Base-by-base conservation (phyloP, 2,113 vertebrate genomes). In the Hippocampus mohnikei region DNA sequence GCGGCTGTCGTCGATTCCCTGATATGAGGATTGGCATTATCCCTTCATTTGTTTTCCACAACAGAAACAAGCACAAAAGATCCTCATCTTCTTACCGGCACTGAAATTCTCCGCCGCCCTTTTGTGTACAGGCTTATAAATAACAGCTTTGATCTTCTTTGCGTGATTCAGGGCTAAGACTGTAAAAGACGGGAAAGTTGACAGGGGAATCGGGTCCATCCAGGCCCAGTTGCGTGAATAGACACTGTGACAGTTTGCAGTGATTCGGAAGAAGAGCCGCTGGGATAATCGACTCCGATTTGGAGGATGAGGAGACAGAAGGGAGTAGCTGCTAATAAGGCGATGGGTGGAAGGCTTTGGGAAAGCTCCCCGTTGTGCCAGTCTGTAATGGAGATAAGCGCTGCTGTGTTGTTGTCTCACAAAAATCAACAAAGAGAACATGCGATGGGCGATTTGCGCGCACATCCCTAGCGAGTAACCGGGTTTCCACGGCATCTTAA, bases 391-490 rank as follows among this genome's bases (percentile, higher is more conserved):
- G 86, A 91, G 90, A 92, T 92, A 92, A 92, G 91, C 86, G 63
- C 67, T 72, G 74, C 74, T 58, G 84, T 70, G 77, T 90, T 87
- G 90, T 92, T 88, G 89, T 91, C 88, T 88, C 78, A 75, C 73
- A 71, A 80, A 90, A 87, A 90, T 85, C 91, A 92, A 93, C 91
- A 92, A 92, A 93, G 81, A 80, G 81, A 92, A 91, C 90, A 90
- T 84, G 87, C 74, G 83, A 91, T 87, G 87, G 87, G 82, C 91
- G 90, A 92, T 91, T 91, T 90, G 84, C 62, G 72, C 75, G 75
- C 75, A 15, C 75, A 55, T 87, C 86, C 88, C 87, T 77, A 50
- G 80, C 81, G 85, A 77, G 83, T 86, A 87, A 88, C 80, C 18
- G 46, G 65, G 71, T 85, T 89, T 88, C 84, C 82, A 72, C 76